Conservation (phyloP, 2,113 vertebrate species). For the Hipposideros armiger region DNA sequence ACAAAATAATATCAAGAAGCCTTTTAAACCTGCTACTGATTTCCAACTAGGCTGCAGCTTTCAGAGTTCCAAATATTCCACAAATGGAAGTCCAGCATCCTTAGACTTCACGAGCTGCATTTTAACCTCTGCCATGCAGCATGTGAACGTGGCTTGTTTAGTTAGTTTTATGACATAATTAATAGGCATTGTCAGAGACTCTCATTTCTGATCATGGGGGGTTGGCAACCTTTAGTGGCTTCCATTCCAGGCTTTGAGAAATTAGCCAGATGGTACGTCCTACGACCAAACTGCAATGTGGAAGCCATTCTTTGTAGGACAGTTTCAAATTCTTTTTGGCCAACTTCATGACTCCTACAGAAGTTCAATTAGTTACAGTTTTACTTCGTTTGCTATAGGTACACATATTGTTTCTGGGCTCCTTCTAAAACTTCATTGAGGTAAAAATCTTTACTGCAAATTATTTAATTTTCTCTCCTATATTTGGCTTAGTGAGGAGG, state of each 20-base stretch:
- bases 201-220: conserved; percentile 49
- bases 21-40: neutral
- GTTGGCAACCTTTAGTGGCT: conserved; percentile 57
- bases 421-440: neutral
- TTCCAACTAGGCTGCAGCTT: neutral
- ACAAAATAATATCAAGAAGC: neutral
- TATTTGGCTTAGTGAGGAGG: neutral
- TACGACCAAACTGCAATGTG: neutral
- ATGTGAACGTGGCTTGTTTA: neutral
- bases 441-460: neutral
- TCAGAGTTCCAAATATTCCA: neutral
- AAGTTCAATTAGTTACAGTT: conserved; percentile 25
- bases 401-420: neutral
- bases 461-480: conserved; percentile 6
- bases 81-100: neutral
- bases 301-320: neutral
- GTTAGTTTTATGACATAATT: conserved; percentile 54
- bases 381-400: neutral
- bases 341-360: neutral
- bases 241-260: conserved; percentile 58
- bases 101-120: neutral
- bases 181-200: conserved; percentile 67
- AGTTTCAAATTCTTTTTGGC: neutral
- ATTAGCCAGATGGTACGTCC: conserved; percentile 47
- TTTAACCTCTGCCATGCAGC: conserved; percentile 47